These are phyloP conservation scores for Heliornis fulica DNA, from an alignment of 2,113 vertebrate species.

Conservation along the genomic window DNA sequence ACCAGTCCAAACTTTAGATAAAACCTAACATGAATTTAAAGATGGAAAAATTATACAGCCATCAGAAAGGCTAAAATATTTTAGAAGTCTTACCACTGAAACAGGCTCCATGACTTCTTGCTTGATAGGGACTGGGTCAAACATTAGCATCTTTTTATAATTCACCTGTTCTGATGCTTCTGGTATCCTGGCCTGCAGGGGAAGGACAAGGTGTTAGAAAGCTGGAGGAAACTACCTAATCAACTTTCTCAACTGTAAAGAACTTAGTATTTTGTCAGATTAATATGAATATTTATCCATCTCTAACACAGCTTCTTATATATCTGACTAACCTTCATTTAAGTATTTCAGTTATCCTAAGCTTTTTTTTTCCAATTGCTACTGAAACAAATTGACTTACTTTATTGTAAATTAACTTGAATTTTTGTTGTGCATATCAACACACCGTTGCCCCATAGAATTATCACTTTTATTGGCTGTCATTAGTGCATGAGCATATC, in stretches of 20 bases:
- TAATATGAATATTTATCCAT: neutral
- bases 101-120: constrained; percentile 89
- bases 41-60: neutral
- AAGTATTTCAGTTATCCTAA: neutral
- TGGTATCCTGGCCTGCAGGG: constrained; percentile 38
- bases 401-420: neutral
- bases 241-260: neutral
- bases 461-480: neutral
- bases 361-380: neutral
- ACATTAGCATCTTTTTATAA: constrained; percentile 91
- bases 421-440: neutral
- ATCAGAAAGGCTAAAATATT: neutral
- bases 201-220: neutral
- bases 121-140: constrained; percentile 91
- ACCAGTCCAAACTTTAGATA: neutral
- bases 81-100: constrained; percentile 80
- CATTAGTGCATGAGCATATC: neutral
- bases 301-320: neutral
- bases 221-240: neutral
- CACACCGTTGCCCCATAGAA: neutral
- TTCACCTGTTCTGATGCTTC: constrained; percentile 33
- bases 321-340: neutral
- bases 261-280: neutral
- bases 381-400: neutral
- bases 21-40: neutral